Base-by-base conservation (phyloP, 2,113 vertebrate genomes). In the Zosterops lateralis region DNA sequence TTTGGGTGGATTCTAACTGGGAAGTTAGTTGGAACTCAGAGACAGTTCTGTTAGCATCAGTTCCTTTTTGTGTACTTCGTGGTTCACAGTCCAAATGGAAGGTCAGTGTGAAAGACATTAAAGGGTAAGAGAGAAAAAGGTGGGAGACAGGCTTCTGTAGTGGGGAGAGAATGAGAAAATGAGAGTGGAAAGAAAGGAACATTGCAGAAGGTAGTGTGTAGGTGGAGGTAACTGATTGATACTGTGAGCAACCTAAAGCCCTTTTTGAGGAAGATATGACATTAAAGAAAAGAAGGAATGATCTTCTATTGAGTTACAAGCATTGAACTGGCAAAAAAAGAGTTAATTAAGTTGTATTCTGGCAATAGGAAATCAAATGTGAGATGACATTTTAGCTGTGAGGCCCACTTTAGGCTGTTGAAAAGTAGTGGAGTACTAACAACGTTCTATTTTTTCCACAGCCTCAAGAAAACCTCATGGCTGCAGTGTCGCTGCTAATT, bases 381-480 rank as follows among this genome's bases (percentile, higher is more conserved):
- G 93, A 89, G 78, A 54, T 95, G 95, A 85, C 95, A 86, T 93
- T 95, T 95, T 92, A 83, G 89, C 95, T 95, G 58, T 90, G 82
- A 95, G 92, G 91, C 75, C 91, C 54, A 79, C 89, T 96, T 60
- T 17, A 90, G 95, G 93, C 92, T 92, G 74, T 36, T 92, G 95
- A 92, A 96, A 96, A 96, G 72, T 96, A 95, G 87, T 50, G 47
- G 72, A 93, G 74, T 92, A 87, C 87, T 92, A 96, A 92, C 93
- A 65, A n/a, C 40, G 58, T 95, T 93, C 94, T 97, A 66, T 97
- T 96, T 97, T 90, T 84, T 95, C 91, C 85, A 90, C 71, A 94
- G 95, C 95, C 80, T 67, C 74, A 61, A 95, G 91, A 88, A 72
- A 77, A 94, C 85, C 60, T 97, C 72, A 70, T 91, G 93, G 94